These are phyloP conservation scores for Sphecodes monilicornis DNA, from an alignment of 2,888 invertebrate genomes.

Conservation along the genomic window DNA sequence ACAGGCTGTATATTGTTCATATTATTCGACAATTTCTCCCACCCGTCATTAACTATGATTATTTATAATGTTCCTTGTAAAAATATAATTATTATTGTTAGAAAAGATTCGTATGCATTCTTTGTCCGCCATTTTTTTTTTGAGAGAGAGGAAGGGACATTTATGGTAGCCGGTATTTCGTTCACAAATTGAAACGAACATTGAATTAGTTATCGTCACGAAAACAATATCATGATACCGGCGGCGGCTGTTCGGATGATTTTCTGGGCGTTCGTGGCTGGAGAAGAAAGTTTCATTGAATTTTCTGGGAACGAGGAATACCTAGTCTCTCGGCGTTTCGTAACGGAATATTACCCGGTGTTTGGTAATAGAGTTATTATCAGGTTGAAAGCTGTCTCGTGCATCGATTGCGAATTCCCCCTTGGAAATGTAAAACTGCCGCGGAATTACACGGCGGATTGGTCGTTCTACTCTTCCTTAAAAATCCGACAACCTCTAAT, in stretches of 20 bases:
- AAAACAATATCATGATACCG: not conserved
- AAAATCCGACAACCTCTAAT: slow-evolving; percentile 2
- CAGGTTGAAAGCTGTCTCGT: slow-evolving; percentile 44
- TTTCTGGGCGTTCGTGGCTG: slow-evolving; percentile 3
- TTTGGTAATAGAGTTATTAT: slow-evolving; percentile 51
- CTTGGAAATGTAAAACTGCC: slow-evolving; percentile 20
- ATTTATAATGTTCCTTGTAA: too few relatives aligned
- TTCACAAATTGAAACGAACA: not conserved
- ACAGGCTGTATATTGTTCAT: too few relatives aligned
- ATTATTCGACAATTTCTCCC: too few relatives aligned
- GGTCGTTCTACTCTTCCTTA: not conserved
- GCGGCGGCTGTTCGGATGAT: slow-evolving; percentile 2
- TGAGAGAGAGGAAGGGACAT: not conserved
- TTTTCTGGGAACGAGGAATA: slow-evolving; percentile 30
- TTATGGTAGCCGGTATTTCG: not conserved
- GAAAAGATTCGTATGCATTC: too few relatives aligned
- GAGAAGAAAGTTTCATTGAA: slow-evolving; percentile 45
- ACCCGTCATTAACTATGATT: too few relatives aligned
- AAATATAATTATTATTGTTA: too few relatives aligned
- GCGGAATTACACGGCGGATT: not conserved
- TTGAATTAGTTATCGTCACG: slow-evolving; percentile 1
- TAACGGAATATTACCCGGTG: slow-evolving; percentile 29
- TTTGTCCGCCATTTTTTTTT: too few relatives aligned
- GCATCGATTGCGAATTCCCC: slow-evolving; percentile 34
- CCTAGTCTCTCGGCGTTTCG: slow-evolving; percentile 27